phyloP scores from a whole-genome alignment of 1,140 invertebrate species.

The Uloborus diversus region DNA sequence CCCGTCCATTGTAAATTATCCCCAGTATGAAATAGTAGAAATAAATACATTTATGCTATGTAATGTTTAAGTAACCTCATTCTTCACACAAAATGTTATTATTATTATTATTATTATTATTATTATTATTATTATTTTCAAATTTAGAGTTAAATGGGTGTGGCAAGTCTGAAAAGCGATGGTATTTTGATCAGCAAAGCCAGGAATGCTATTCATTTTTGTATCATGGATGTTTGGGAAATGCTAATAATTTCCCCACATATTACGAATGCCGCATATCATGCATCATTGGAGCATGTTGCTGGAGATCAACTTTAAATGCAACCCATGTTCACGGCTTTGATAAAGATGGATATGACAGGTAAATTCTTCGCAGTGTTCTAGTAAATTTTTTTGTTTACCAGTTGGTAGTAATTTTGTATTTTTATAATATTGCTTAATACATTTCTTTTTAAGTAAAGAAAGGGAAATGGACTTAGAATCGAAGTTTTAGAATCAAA shows the following conservation, averaged over 20 bases:
- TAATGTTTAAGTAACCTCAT: too few species aligned
- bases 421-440: too few species aligned
- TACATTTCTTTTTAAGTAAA: too few species aligned
- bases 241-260: slow-evolving; percentile 49
- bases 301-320: slow-evolving; percentile 29
- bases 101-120: too few species aligned
- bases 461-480: too few species aligned
- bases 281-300: slow-evolving; percentile 52
- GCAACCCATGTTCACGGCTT: slow-evolving; percentile 16
- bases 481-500: too few species aligned
- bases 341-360: slow-evolving; percentile 42
- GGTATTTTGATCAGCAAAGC: slow-evolving; percentile 43
- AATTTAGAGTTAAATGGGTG: background rate
- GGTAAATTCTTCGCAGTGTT: background rate
- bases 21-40: too few species aligned
- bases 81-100: too few species aligned
- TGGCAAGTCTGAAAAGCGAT: slow-evolving; percentile 29
- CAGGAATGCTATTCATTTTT: slow-evolving; percentile 40
- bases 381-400: background rate
- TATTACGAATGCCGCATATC: slow-evolving; percentile 50
- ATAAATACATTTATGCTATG: too few species aligned
- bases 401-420: background rate
- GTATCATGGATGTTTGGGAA: slow-evolving; percentile 48
- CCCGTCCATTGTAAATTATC: too few species aligned
- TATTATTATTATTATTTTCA: slow-evolving; percentile 10